Percentiles rank a stretch among this genome's conserved stretches.
phyloP scores from a whole-genome alignment of 2,113 vertebrate genomes.

The Cathartes aura region DNA sequence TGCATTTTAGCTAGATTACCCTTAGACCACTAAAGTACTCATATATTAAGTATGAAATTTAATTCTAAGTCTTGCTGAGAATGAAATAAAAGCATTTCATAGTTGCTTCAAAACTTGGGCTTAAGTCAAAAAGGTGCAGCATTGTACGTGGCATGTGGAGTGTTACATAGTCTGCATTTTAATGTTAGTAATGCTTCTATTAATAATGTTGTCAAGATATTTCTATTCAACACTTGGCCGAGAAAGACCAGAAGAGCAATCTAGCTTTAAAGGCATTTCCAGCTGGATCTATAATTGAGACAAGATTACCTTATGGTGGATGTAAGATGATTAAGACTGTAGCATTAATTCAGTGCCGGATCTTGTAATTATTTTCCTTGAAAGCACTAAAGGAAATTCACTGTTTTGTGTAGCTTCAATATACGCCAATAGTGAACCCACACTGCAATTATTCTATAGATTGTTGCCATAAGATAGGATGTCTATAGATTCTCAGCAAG shows the following conservation, averaged over 20 bases:
- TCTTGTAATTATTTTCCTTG: background rate
- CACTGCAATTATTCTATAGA: background rate
- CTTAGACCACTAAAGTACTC: background rate
- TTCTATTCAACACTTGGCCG: background rate
- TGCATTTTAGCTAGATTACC: background rate
- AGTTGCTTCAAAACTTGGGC: background rate
- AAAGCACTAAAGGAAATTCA: background rate
- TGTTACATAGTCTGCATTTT: background rate
- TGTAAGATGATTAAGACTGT: slow-evolving; percentile 5
- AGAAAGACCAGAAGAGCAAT: background rate
- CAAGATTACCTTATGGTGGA: background rate
- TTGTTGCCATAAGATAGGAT: background rate
- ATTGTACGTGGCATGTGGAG: background rate
- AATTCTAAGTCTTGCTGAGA: background rate
- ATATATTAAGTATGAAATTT: background rate
- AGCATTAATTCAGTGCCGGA: background rate
- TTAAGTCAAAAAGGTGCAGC: background rate
- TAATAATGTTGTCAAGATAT: background rate
- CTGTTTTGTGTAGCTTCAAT: background rate
- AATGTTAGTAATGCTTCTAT: background rate
- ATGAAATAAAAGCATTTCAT: background rate
- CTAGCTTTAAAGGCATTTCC: background rate
- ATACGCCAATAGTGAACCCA: background rate
- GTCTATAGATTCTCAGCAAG: background rate
- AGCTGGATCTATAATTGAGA: background rate